Evolutionary conservation across 2,888 invertebrate species (phyloP).

Genomic region (Lasius fuliginosus): DNA sequence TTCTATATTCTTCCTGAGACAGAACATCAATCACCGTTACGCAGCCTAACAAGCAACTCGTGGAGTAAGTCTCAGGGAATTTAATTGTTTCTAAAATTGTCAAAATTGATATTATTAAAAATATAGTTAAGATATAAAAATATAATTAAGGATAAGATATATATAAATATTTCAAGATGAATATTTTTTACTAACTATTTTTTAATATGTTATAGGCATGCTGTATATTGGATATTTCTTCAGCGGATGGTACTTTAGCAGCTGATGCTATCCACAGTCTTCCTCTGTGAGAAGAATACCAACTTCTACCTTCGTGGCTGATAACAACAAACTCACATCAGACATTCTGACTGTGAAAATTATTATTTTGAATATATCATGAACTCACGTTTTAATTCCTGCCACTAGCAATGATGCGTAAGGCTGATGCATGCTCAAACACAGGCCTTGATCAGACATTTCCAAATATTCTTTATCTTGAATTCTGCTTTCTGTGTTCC

Average conservation of each 20-base stretch:
- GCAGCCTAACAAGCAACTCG: slow-evolving; percentile 95
- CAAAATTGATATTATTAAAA: background rate
- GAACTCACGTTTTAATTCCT: slow-evolving; percentile 95
- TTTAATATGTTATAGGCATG: slow-evolving; percentile 90
- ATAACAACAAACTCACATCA: slow-evolving; percentile 6
- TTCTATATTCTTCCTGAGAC: slow-evolving; percentile 94
- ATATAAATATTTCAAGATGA: slow-evolving; percentile 2
- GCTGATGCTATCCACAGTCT: slow-evolving; percentile 98
- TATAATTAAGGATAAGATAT: background rate
- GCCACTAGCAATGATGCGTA: slow-evolving; percentile 96
- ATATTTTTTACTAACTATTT: slow-evolving; percentile 87
- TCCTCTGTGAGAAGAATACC: slow-evolving; percentile 97
- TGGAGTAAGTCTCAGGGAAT: slow-evolving; percentile 95
- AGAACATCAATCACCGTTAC: slow-evolving; percentile 95
- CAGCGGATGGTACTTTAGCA: slow-evolving; percentile 90
- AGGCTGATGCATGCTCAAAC: slow-evolving; percentile 98
- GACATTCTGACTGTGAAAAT: background rate
- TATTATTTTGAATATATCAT: slow-evolving; percentile 14
- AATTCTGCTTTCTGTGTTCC: slow-evolving; percentile 84
- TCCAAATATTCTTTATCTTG: slow-evolving; percentile 93
- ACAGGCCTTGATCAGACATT: slow-evolving; percentile 95
- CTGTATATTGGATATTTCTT: slow-evolving; percentile 91
- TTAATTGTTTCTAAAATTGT: slow-evolving; percentile 87
- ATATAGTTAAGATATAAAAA: slow-evolving; percentile 16
- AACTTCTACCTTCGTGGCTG: slow-evolving; percentile 97